Conservation (phyloP, 2,113 vertebrate species). For the Ameiurus melas region DNA sequence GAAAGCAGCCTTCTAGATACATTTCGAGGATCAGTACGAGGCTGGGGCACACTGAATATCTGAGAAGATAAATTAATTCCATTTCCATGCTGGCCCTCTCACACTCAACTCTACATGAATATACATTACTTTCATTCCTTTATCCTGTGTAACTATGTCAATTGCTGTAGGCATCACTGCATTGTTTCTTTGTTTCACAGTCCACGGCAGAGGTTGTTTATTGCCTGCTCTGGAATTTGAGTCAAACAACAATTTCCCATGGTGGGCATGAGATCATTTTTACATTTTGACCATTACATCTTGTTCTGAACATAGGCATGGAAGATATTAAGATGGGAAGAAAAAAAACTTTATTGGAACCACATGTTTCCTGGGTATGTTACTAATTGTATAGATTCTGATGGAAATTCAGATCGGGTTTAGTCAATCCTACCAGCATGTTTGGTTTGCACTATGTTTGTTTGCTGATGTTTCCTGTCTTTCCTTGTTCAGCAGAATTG, state of each 20-base stretch:
- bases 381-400: conserved; percentile 40
- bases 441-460: conserved; percentile 3
- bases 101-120: conserved; percentile 7
- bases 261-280: conserved; percentile 16
- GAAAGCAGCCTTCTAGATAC: conserved; percentile 15
- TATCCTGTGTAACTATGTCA: not conserved
- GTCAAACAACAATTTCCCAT: not conserved
- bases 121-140: conserved; percentile 9
- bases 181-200: not conserved
- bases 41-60: conserved; percentile 16
- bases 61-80: conserved; percentile 9
- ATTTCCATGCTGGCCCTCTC: not conserved
- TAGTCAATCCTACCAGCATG: conserved; percentile 31
- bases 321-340: conserved; percentile 13
- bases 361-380: conserved; percentile 47
- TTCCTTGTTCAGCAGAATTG: conserved; percentile 31
- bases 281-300: not conserved
- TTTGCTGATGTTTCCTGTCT: conserved; percentile 14
- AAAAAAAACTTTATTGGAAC: conserved; percentile 46
- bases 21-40: conserved; percentile 16
- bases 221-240: not conserved
- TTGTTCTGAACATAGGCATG: not conserved
- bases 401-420: conserved; percentile 23
- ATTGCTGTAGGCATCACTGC: not conserved
- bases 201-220: not conserved